These are phyloP conservation scores for Apistogramma diplotaenia DNA, from an alignment of 2,113 vertebrate genomes.

Conservation along the genomic window DNA sequence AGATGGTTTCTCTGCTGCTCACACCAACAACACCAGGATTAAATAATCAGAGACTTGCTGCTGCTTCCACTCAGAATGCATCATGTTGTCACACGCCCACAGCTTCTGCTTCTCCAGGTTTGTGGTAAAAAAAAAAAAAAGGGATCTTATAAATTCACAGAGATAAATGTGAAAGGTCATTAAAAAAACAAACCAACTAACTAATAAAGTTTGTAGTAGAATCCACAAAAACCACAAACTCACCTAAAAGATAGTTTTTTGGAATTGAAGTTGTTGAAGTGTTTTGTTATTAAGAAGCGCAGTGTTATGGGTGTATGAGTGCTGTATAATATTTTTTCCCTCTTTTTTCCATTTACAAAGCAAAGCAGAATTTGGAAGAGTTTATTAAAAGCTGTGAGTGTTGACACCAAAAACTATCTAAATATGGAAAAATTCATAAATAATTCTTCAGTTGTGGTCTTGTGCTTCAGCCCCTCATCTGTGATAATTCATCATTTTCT, in stretches of 20 bases:
- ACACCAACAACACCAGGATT: not conserved
- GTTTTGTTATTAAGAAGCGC: not conserved
- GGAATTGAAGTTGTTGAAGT: not conserved
- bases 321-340: not conserved
- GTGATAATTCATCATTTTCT: not conserved
- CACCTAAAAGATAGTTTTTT: too few relatives aligned
- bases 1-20: not conserved
- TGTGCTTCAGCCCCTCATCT: not conserved
- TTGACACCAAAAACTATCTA: not conserved
- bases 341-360: not conserved
- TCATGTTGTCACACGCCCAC: not conserved
- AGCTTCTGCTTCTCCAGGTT: not conserved
- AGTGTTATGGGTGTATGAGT: too few relatives aligned
- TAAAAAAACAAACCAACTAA: not conserved
- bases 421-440: not conserved
- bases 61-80: not conserved
- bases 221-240: too few relatives aligned
- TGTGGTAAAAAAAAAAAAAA: not conserved
- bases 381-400: not conserved
- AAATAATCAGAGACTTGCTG: not conserved
- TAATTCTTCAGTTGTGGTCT: not conserved
- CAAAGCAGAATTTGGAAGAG: not conserved
- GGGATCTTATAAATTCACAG: not conserved
- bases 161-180: not conserved
- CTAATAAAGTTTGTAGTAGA: too few relatives aligned